phyloP scores from a whole-genome alignment of 2,797 vertebrate species.

The Hirundo rustica region DNA sequence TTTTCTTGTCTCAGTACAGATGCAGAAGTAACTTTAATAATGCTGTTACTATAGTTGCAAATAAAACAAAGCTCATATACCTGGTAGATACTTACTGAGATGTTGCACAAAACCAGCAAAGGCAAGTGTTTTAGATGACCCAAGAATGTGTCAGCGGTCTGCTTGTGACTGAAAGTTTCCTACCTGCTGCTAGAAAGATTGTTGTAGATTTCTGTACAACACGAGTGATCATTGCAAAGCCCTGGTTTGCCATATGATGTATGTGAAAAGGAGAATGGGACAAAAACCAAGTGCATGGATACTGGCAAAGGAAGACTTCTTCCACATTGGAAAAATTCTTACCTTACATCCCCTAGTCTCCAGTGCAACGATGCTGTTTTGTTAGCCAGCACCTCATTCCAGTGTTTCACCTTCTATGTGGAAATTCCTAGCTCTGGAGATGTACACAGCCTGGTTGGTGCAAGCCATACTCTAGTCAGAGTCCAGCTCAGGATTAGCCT shows the following conservation, averaged over 20 bases:
- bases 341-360: background rate
- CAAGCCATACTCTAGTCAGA: background rate
- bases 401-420: background rate
- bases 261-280: background rate
- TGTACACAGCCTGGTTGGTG: background rate
- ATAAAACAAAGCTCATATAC: background rate
- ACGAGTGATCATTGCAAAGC: accelerated
- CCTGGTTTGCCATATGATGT: background rate
- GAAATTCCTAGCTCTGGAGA: background rate
- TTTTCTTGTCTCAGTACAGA: background rate
- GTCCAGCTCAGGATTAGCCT: background rate
- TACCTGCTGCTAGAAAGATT: background rate
- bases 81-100: background rate
- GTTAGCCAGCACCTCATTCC: accelerated
- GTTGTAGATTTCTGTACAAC: background rate
- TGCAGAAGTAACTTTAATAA: background rate
- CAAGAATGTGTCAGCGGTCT: background rate
- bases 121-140: background rate
- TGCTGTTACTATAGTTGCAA: background rate
- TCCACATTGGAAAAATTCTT: background rate
- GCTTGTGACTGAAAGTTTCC: background rate
- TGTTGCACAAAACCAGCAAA: background rate
- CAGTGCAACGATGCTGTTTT: background rate
- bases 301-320: background rate
- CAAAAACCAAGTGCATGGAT: background rate